Evolutionary conservation across 2,113 vertebrate species (phyloP).

Genomic region (Chaetura pelagica): DNA sequence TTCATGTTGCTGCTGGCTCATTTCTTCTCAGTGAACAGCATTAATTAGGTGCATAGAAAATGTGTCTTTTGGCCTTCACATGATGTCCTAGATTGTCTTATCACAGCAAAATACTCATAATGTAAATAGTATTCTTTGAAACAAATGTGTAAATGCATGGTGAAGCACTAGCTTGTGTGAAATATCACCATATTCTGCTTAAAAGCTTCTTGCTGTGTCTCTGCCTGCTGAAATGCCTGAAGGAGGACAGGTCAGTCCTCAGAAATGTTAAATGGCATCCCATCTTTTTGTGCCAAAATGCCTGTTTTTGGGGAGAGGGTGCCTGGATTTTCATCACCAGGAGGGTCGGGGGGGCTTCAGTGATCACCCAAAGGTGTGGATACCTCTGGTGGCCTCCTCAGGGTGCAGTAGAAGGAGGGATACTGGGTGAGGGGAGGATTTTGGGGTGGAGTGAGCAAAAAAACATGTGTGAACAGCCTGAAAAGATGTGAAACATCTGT

Average conservation of each 20-base stretch:
- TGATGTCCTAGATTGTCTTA: not conserved
- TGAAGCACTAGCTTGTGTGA: not conserved
- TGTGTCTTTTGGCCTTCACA: not conserved
- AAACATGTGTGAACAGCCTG: not conserved
- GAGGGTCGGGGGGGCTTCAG: not conserved
- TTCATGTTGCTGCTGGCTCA: not conserved
- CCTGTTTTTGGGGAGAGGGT: not conserved
- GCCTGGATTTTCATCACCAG: not conserved
- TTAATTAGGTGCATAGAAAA: not conserved
- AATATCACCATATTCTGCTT: not conserved
- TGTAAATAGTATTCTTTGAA: not conserved
- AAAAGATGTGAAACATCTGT: not conserved
- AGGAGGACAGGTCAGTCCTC: not conserved
- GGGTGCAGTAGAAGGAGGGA: not conserved
- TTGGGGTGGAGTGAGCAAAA: fast-evolving
- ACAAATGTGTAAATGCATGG: not conserved
- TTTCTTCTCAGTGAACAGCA: not conserved
- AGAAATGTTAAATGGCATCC: not conserved
- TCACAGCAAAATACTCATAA: not conserved
- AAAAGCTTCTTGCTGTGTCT: not conserved
- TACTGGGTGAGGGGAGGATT: not conserved
- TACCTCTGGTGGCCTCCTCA: fast-evolving
- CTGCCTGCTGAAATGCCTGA: not conserved
- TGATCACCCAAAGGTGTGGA: not conserved
- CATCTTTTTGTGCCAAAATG: not conserved